phyloP scores from a whole-genome alignment of 2,797 vertebrate genomes.

The Crossoptilon crossoptilon region DNA sequence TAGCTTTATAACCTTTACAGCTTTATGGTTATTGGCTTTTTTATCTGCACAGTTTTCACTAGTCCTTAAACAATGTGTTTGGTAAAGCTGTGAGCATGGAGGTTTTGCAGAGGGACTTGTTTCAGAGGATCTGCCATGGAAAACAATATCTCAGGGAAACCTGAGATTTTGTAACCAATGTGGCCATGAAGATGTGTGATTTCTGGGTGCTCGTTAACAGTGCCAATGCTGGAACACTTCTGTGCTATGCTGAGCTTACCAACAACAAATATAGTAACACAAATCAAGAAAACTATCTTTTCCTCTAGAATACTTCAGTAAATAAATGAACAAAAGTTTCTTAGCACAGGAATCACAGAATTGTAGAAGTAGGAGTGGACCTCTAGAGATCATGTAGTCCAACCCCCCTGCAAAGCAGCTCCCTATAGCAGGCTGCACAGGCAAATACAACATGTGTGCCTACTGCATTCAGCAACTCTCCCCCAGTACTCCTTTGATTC shows the following conservation, averaged over 20 bases:
- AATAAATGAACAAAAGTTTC: accelerated
- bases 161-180: background rate
- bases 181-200: background rate
- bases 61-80: background rate
- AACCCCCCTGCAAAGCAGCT: too few relatives aligned
- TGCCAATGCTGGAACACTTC: background rate
- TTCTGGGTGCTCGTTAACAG: background rate
- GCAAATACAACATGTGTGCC: background rate
- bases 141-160: background rate
- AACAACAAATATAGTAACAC: background rate
- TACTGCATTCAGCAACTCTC: background rate
- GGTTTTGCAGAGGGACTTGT: background rate
- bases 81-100: background rate
- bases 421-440: too few relatives aligned
- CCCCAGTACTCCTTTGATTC: background rate
- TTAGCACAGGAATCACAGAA: background rate
- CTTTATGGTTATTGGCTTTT: background rate
- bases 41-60: background rate
- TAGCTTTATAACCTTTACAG: background rate
- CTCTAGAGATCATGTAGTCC: too few relatives aligned
- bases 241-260: background rate
- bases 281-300: background rate
- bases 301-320: background rate
- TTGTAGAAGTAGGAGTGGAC: too few relatives aligned
- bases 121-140: background rate